Conservation (phyloP, 1,140 invertebrate genomes). For the Philaenus spumarius region DNA sequence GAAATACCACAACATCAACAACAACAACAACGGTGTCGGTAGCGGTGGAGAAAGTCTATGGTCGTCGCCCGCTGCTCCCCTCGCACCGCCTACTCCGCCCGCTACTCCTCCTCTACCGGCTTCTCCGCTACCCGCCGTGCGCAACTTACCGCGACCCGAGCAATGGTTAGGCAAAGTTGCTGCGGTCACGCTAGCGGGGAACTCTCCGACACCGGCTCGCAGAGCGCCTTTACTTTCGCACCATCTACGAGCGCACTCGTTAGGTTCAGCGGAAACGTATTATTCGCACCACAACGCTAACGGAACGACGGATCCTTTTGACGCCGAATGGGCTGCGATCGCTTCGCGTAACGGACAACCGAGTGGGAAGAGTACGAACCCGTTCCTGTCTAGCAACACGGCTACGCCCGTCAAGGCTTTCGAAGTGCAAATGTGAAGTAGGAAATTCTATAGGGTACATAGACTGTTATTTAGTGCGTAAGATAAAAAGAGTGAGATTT, state of each 20-base stretch:
- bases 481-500: too few relatives aligned
- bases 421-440: conserved; percentile 48
- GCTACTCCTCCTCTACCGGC: conserved; percentile 36
- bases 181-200: conserved; percentile 16
- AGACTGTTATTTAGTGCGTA: too few relatives aligned
- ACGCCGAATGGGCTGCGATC: conserved; percentile 73
- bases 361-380: conserved; percentile 42
- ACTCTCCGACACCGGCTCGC: conserved; percentile 37
- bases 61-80: neutral
- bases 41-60: conserved; percentile 28
- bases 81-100: conserved; percentile 39
- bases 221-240: conserved; percentile 45
- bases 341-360: conserved; percentile 13
- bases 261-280: conserved; percentile 27
- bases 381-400: conserved; percentile 35
- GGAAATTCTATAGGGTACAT: neutral
- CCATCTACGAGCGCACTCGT: conserved; percentile 53
- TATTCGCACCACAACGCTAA: conserved; percentile 29
- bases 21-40: conserved; percentile 30
- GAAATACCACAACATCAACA: conserved; percentile 33
- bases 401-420: conserved; percentile 45
- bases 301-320: conserved; percentile 63
- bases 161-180: conserved; percentile 66
- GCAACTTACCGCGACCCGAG: conserved; percentile 58
- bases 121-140: conserved; percentile 39